These are phyloP conservation scores for Rutpela maculata DNA, from an alignment of 2,888 invertebrate species.

Conservation along the genomic window DNA sequence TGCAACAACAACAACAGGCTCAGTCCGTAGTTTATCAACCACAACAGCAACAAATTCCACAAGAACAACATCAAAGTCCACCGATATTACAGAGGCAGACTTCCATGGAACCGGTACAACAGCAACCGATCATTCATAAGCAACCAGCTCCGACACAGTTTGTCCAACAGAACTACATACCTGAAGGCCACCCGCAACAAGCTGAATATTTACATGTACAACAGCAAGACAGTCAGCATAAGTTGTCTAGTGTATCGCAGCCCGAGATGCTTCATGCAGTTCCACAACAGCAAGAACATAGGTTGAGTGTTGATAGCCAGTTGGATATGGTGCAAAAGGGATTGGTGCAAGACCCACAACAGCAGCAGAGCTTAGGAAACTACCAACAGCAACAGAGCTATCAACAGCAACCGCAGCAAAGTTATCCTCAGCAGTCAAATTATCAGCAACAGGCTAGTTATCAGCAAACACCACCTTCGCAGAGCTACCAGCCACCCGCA, in stretches of 20 bases:
- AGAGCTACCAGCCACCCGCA: slow-evolving; percentile 52
- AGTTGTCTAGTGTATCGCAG: slow-evolving; percentile 70
- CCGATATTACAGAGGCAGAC: slow-evolving; percentile 63
- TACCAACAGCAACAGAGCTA: slow-evolving; percentile 57
- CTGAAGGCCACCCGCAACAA: slow-evolving; percentile 71
- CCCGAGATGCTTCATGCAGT: slow-evolving; percentile 67
- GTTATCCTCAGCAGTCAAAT: slow-evolving; percentile 54
- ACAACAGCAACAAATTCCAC: slow-evolving; percentile 75
- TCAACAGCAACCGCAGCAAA: slow-evolving; percentile 55
- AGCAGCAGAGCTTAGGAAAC: slow-evolving; percentile 50
- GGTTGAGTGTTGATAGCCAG: slow-evolving; percentile 70
- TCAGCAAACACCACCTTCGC: slow-evolving; percentile 52
- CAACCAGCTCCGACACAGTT: slow-evolving; percentile 67
- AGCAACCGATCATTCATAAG: slow-evolving; percentile 67
- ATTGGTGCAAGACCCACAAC: slow-evolving; percentile 48
- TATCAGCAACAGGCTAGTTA: slow-evolving; percentile 54
- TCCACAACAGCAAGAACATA: slow-evolving; percentile 55
- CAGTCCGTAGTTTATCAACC: slow-evolving; percentile 63
- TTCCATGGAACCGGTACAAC: slow-evolving; percentile 65
- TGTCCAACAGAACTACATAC: slow-evolving; percentile 67
- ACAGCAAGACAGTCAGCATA: slow-evolving; percentile 66
- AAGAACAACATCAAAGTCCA: slow-evolving; percentile 70
- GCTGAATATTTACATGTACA: slow-evolving; percentile 65
- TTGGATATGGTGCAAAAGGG: slow-evolving; percentile 63
- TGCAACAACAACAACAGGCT: slow-evolving; percentile 53